Base-by-base conservation (phyloP, 2,888 invertebrate species). In the Eupelmus urozonus region DNA sequence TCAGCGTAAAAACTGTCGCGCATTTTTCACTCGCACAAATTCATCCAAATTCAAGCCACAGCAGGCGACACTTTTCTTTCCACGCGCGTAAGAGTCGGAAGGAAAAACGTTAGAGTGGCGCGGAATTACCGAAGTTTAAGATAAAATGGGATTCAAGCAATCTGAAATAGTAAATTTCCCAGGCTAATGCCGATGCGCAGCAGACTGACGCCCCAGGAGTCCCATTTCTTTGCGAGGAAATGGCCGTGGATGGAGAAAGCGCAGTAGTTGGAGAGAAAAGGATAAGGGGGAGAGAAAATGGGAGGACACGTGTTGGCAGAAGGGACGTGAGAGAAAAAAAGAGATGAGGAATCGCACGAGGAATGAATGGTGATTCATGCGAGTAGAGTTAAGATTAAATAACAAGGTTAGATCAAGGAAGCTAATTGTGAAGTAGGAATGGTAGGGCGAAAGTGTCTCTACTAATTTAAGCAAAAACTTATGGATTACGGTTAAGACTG, bases 101-200 rank as follows among this genome's bases (percentile, higher is more conserved):
- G n/a, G n/a, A n/a, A n/a, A n/a, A n/a, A n/a, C n/a, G n/a, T n/a
- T n/a, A n/a, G n/a, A n/a, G n/a, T n/a, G n/a, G n/a, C n/a, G n/a
- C n/a, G n/a, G n/a, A n/a, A n/a, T n/a, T n/a, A 34, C 34, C 3
- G 9, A 34, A 84, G 74, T 85, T 84, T 82, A 84, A 85, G 85
- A 85, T 85, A 83, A 86, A 87, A 86, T 85, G 83, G 9, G 83
- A 85, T 84, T 83, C 84, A 81, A 81, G 82, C 4, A 20, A 86
- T 85, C 83, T 84, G 82, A 84, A 86, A 85, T 87, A 85, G 85
- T 85, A 87, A 87, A 85, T 87, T 86, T 84, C 40, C 83, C 84
- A 80, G 79, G 82, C 83, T 85, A 84, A 87, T 85, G 82, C 80
- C 82, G 29, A 18, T n/a, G 57, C 18, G 53, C 80, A 79, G 79